These are phyloP conservation scores for Copidosoma aretas DNA, from an alignment of 2,888 invertebrate species.

Conservation along the genomic window DNA sequence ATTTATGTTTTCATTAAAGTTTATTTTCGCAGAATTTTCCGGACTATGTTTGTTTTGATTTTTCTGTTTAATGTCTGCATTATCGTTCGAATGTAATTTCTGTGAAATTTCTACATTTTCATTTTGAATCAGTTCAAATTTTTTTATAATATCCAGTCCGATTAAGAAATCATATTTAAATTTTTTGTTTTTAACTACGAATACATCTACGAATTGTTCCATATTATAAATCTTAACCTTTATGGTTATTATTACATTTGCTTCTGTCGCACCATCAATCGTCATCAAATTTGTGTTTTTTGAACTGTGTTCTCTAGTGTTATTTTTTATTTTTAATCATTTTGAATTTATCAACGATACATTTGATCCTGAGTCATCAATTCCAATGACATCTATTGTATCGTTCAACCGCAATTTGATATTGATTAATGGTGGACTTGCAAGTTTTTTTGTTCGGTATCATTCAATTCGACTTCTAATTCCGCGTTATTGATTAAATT, in stretches of 20 bases:
- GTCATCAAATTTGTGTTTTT: constrained; percentile 36
- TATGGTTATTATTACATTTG: constrained; percentile 40
- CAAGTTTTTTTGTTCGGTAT: constrained; percentile 46
- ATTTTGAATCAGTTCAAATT: constrained; percentile 46
- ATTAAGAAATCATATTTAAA: constrained; percentile 48
- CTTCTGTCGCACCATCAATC: constrained; percentile 45
- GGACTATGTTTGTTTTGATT: background rate
- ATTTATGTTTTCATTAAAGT: constrained; percentile 36
- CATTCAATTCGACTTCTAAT: constrained; percentile 44
- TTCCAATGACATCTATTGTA: constrained; percentile 34
- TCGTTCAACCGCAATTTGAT: constrained; percentile 38
- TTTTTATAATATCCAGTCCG: constrained; percentile 47
- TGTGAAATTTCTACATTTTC: constrained; percentile 44
- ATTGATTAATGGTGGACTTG: constrained; percentile 45
- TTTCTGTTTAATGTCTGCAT: constrained; percentile 22
- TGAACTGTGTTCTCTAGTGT: constrained; percentile 9
- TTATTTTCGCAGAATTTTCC: constrained; percentile 11
- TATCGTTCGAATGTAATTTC: constrained; percentile 5
- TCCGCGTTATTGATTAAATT: constrained; percentile 44
- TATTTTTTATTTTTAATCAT: constrained; percentile 38
- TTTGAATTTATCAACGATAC: constrained; percentile 42
- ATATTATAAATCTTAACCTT: constrained; percentile 44
- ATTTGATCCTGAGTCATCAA: constrained; percentile 44
- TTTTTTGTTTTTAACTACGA: constrained; percentile 26
- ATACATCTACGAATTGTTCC: constrained; percentile 25